Evolutionary conservation across 2,888 invertebrate genomes (phyloP).

Genomic region (Erebia ligea): DNA sequence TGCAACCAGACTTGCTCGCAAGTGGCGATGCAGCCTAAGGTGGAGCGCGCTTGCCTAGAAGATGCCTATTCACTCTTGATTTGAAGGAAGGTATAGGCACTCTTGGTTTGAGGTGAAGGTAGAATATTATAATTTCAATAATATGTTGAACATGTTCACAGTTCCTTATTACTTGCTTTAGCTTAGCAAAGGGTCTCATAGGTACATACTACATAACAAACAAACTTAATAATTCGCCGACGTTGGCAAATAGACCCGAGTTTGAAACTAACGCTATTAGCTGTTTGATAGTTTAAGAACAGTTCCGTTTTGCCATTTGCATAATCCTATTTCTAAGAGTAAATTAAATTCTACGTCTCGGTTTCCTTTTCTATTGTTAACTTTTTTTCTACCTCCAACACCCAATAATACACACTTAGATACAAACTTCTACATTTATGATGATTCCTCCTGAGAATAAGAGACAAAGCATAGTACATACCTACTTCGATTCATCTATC

Average conservation of each 20-base stretch:
- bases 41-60: too few relatives aligned
- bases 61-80: too few relatives aligned
- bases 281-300: slow-evolving; percentile 23
- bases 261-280: slow-evolving; percentile 22
- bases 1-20: too few relatives aligned
- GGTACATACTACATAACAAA: slow-evolving; percentile 11
- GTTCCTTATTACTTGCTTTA: slow-evolving; percentile 1
- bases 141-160: neutral
- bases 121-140: neutral
- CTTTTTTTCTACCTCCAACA: too few relatives aligned
- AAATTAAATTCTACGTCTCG: neutral
- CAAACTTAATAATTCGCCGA: slow-evolving; percentile 21
- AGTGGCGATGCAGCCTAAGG: too few relatives aligned
- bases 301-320: slow-evolving; percentile 10
- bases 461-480: too few relatives aligned
- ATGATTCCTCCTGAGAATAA: too few relatives aligned
- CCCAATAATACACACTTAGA: too few relatives aligned
- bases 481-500: too few relatives aligned
- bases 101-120: too few relatives aligned
- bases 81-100: too few relatives aligned
- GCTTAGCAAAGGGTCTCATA: slow-evolving; percentile 15
- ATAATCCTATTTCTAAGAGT: slow-evolving; percentile 16
- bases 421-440: too few relatives aligned
- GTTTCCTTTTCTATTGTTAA: neutral
- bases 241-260: slow-evolving; percentile 24